Evolutionary conservation across 2,888 invertebrate genomes (phyloP).

Genomic region (Nudaria mundana): DNA sequence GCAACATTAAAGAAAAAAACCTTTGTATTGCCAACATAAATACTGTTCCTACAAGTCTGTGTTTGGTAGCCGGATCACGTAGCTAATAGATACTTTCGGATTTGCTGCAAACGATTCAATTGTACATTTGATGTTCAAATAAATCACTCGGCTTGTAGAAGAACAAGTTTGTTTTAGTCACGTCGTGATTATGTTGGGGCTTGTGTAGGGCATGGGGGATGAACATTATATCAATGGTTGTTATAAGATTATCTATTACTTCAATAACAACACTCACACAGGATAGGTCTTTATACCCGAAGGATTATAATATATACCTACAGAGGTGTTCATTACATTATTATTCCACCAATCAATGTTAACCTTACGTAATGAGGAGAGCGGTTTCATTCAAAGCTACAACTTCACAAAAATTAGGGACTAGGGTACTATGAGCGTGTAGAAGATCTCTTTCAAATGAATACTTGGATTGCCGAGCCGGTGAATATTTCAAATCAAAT

Average conservation of each 20-base stretch:
- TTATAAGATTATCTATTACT: conserved; percentile 6
- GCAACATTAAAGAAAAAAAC: conserved; percentile 37
- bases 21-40: conserved; percentile 29
- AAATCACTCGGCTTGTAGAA: conserved; percentile 48
- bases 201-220: conserved; percentile 14
- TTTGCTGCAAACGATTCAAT: conserved; percentile 60
- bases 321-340: no score
- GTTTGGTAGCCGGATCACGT: conserved; percentile 49
- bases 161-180: conserved; percentile 38
- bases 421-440: no score
- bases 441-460: no score
- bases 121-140: conserved; percentile 57
- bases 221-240: conserved; percentile 9
- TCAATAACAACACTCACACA: no score
- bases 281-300: background rate
- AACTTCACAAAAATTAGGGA: no score
- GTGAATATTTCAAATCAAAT: no score
- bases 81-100: conserved; percentile 61
- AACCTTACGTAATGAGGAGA: no score
- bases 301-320: no score
- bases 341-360: no score
- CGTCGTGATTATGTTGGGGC: conserved; percentile 42
- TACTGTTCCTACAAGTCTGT: conserved; percentile 35
- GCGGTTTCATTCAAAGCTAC: no score
- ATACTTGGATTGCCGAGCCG: no score